A percentile compares a stretch with the other conserved stretches of the same genome.
Conservation (phyloP, 2,113 vertebrate species). For the Rhea americana region DNA sequence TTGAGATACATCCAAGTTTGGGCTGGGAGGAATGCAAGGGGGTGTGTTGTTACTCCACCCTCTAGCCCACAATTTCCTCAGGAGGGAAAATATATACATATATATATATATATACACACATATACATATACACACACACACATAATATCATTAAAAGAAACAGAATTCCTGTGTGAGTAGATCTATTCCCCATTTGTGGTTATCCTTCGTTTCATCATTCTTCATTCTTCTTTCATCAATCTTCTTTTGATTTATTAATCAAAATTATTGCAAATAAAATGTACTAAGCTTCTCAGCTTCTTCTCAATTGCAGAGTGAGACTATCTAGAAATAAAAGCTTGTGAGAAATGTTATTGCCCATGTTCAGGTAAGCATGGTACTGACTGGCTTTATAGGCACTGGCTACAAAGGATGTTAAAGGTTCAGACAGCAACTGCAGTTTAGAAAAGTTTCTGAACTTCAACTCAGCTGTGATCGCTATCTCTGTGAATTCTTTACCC, state of each 20-base stretch:
- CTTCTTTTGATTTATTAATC: neutral
- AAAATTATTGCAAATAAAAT: constrained; percentile 7
- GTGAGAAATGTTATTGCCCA: neutral
- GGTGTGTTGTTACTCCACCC: neutral
- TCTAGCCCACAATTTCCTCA: constrained; percentile 30
- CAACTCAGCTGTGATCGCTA: neutral
- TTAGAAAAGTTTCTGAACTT: neutral
- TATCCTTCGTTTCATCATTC: neutral
- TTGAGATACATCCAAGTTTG: neutral
- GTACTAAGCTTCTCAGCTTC: neutral
- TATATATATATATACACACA: too few species aligned
- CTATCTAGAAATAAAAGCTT: constrained; percentile 23
- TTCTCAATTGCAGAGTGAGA: neutral
- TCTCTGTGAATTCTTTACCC: neutral
- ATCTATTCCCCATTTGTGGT: constrained; percentile 20
- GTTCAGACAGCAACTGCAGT: neutral
- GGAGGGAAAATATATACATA: neutral
- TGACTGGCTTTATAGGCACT: neutral
- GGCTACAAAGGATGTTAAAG: neutral
- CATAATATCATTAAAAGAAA: constrained; percentile 9
- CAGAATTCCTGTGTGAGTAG: neutral
- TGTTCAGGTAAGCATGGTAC: neutral
- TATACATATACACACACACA: neutral
- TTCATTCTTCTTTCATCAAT: neutral
- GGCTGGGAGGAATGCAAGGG: neutral